Evolutionary conservation across 92 coral and sea anemone genomes (phyloP).

Genomic region (Virgularia gustaviana): DNA sequence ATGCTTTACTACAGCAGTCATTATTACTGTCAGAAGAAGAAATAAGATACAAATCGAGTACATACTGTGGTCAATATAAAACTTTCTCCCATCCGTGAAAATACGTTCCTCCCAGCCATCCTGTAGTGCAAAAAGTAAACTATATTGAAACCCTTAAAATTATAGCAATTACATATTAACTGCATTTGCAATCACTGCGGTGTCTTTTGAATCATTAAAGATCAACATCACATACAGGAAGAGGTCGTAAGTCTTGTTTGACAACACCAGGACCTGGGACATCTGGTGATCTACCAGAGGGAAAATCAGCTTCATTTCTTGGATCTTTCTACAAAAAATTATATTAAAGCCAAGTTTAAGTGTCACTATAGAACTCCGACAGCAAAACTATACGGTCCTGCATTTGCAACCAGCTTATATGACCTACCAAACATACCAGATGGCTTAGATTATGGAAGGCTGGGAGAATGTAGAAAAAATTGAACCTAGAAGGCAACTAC

Average conservation of each 20-base stretch:
- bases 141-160: background rate
- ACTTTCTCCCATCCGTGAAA: slow-evolving; percentile 78
- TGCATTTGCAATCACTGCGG: background rate
- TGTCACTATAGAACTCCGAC: too few species aligned
- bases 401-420: too few species aligned
- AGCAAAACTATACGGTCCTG: too few species aligned
- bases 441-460: too few species aligned
- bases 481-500: background rate
- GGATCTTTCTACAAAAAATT: slow-evolving; percentile 71
- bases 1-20: slow-evolving; percentile 14
- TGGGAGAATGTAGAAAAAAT: too few species aligned
- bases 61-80: slow-evolving; percentile 90
- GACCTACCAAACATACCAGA: too few species aligned
- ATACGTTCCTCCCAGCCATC: slow-evolving; percentile 98
- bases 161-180: too few species aligned
- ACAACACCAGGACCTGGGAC: slow-evolving; percentile 22
- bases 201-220: background rate
- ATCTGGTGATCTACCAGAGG: slow-evolving; percentile 30
- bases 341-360: too few species aligned
- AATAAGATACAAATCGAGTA: background rate
- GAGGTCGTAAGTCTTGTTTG: slow-evolving; percentile 71
- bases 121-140: slow-evolving; percentile 43
- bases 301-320: slow-evolving; percentile 22
- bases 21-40: background rate
- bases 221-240: slow-evolving; percentile 60